These are phyloP conservation scores for Myotis vivesi DNA, from an alignment of 2,797 vertebrate species.

Conservation along the genomic window DNA sequence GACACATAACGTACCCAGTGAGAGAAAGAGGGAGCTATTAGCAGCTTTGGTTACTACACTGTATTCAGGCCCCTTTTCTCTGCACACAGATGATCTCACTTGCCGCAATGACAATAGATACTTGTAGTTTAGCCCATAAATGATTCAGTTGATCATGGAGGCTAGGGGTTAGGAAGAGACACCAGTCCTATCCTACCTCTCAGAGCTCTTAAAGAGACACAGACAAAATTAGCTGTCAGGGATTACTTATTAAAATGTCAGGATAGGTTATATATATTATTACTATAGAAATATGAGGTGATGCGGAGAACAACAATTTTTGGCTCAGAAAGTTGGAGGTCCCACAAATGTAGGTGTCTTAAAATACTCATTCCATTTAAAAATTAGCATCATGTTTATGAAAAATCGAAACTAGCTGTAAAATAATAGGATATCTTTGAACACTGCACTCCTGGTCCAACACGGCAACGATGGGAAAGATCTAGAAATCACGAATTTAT, in stretches of 20 bases:
- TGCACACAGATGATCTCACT: neutral
- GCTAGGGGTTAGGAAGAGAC: neutral
- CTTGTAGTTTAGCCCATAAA: neutral
- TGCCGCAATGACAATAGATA: neutral
- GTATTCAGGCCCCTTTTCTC: neutral
- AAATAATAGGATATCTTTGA: neutral
- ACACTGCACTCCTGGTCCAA: neutral
- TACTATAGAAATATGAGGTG: neutral
- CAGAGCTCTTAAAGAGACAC: neutral
- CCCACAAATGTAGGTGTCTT: neutral
- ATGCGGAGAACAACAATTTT: neutral
- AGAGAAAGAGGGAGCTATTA: neutral
- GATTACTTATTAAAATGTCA: neutral
- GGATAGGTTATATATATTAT: neutral
- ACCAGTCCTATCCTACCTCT: neutral
- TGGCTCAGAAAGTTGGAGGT: neutral
- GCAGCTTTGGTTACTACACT: neutral
- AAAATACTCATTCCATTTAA: conserved; percentile 25
- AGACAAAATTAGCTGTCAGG: neutral
- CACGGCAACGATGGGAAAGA: neutral
- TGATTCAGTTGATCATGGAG: neutral
- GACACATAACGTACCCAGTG: neutral
- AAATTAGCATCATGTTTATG: neutral
- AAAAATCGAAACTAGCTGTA: neutral
- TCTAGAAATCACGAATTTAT: neutral